Percentiles rank a stretch among this genome's conserved stretches.
Evolutionary conservation across 2,888 invertebrate genomes (phyloP).

Genomic region (Dolomedes plantarius): DNA sequence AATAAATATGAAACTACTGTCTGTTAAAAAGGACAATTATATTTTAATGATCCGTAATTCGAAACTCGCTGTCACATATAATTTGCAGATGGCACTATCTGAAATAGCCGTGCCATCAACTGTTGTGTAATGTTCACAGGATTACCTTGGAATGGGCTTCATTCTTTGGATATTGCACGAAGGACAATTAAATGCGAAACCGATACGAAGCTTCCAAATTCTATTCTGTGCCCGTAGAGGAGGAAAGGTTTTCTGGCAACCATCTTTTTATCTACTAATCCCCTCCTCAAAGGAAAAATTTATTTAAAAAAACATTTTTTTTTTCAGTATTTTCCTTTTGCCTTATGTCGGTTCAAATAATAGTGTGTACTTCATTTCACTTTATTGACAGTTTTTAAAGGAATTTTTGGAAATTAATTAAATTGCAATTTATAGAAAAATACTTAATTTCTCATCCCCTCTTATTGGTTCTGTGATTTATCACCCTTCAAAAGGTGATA

Average conservation of each 20-base stretch:
- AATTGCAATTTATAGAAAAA: no score
- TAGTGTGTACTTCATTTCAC: no score
- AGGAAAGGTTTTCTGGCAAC: neutral
- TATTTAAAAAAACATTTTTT: neutral
- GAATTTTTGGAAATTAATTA: no score
- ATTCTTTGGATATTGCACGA: neutral
- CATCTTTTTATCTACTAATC: neutral
- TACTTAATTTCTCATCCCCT: no score
- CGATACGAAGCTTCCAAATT: neutral
- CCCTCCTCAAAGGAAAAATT: neutral
- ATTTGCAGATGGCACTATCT: neutral
- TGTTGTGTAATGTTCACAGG: neutral
- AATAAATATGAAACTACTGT: no score
- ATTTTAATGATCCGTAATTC: no score
- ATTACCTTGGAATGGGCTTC: neutral
- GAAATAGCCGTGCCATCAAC: neutral
- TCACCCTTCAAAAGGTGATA: no score
- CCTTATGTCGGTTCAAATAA: neutral
- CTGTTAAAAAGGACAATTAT: no score
- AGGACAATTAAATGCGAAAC: conserved; percentile 4
- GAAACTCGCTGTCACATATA: neutral
- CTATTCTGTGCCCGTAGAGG: neutral
- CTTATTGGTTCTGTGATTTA: no score
- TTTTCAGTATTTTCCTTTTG: neutral
- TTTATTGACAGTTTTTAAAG: no score